phyloP scores from a whole-genome alignment of 1,140 invertebrate species.

The Temnothorax longispinosus region DNA sequence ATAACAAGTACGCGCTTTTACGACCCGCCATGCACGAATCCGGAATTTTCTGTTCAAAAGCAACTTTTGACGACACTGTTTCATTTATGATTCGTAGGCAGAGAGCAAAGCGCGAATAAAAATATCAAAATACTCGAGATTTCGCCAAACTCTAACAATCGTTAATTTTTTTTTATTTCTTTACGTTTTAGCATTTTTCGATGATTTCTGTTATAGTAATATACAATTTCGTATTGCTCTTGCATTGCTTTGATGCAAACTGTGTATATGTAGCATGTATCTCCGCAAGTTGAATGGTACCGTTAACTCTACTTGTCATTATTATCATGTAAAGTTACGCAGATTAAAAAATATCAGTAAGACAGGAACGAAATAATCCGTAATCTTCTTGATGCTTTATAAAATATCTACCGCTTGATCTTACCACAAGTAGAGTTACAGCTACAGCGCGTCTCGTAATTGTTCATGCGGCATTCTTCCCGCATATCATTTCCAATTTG shows the following conservation, averaged over 20 bases:
- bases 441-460: constrained; percentile 19
- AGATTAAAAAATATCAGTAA: not conserved
- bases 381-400: not conserved
- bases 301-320: not conserved
- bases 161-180: not conserved
- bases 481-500: constrained; percentile 35
- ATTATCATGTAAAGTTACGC: not conserved
- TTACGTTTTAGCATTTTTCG: not conserved
- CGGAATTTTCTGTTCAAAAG: constrained; percentile 60
- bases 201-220: not conserved
- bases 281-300: not conserved
- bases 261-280: not conserved
- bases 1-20: constrained; percentile 74
- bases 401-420: not conserved
- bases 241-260: not conserved
- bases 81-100: constrained; percentile 19
- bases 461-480: not conserved
- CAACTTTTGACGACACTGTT: constrained; percentile 17
- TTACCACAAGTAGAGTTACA: not conserved
- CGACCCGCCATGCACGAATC: constrained; percentile 26
- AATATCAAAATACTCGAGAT: constrained; percentile 1
- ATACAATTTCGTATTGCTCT: not conserved
- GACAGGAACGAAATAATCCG: not conserved
- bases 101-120: constrained; percentile 33
- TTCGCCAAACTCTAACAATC: constrained; percentile 5